Conservation (phyloP, 2,113 vertebrate species). For the Ameiurus melas region DNA sequence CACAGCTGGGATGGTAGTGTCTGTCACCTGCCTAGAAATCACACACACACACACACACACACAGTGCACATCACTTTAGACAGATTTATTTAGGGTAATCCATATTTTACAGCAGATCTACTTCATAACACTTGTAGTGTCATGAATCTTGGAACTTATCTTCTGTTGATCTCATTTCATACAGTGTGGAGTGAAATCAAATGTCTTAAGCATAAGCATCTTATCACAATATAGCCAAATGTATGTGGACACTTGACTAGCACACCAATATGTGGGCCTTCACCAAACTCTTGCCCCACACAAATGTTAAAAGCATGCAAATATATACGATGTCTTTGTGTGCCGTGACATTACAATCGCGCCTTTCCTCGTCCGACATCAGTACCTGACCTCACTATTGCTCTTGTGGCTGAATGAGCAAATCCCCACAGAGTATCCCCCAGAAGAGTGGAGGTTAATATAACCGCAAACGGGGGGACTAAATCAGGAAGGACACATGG, state of each 20-base stretch:
- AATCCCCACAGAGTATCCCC: too few species aligned
- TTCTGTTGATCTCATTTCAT: not conserved
- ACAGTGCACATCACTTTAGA: not conserved
- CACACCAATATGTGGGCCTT: not conserved
- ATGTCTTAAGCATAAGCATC: too few species aligned
- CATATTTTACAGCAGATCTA: too few species aligned
- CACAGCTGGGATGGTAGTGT: constrained; percentile 95
- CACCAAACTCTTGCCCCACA: not conserved
- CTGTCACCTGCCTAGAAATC: constrained; percentile 86
- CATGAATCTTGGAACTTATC: not conserved
- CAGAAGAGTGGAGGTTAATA: too few species aligned
- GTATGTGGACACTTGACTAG: not conserved
- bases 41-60: constrained; percentile 21
- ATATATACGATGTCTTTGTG: not conserved
- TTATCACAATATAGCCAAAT: not conserved
- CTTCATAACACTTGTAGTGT: too few species aligned
- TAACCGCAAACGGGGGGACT: too few species aligned
- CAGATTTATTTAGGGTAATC: not conserved
- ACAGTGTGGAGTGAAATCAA: not conserved
- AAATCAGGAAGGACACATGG: too few species aligned
- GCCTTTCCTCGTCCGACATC: too few species aligned
- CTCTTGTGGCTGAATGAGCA: not conserved
- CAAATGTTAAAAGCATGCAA: not conserved
- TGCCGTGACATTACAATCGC: not conserved
- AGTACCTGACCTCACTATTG: not conserved